Conservation (phyloP, 1,140 invertebrate species). For the Euglossa dilemma region DNA sequence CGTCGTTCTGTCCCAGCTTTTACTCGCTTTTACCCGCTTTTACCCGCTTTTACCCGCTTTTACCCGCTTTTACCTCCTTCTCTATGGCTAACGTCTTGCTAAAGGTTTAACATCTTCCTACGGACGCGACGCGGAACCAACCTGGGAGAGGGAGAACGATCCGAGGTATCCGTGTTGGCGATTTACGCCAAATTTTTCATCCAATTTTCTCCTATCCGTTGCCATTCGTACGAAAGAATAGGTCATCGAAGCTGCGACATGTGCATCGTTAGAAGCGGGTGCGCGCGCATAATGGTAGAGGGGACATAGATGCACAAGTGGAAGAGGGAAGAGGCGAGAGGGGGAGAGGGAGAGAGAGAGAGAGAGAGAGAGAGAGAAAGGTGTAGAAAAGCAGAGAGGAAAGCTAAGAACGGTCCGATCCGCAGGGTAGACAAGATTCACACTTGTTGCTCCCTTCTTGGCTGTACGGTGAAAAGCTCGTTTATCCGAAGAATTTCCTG, state of each 20-base stretch:
- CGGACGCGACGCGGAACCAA: neutral
- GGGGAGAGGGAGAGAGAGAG: neutral
- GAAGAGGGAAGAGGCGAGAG: neutral
- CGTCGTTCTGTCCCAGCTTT: no score
- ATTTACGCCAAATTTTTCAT: neutral
- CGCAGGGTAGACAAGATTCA: conserved; percentile 57
- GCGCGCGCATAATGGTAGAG: neutral
- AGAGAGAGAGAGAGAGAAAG: neutral
- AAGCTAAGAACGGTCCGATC: conserved; percentile 44
- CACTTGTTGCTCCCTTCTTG: conserved; percentile 73
- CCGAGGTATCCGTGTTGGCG: no score
- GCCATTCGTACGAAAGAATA: neutral
- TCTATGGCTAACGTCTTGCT: no score
- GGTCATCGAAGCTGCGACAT: conserved; percentile 5
- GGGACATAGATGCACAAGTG: neutral
- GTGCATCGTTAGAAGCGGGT: neutral
- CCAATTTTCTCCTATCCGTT: neutral
- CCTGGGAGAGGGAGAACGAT: no score
- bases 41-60: no score
- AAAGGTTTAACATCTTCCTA: neutral
- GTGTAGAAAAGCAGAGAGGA: conserved; percentile 25
- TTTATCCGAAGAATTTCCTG: conserved; percentile 56
- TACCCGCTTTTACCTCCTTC: neutral
- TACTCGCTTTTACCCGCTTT: no score
- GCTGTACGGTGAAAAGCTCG: conserved; percentile 54